phyloP scores from a whole-genome alignment of 2,888 invertebrate genomes.

The Cantharis flavilabris region DNA sequence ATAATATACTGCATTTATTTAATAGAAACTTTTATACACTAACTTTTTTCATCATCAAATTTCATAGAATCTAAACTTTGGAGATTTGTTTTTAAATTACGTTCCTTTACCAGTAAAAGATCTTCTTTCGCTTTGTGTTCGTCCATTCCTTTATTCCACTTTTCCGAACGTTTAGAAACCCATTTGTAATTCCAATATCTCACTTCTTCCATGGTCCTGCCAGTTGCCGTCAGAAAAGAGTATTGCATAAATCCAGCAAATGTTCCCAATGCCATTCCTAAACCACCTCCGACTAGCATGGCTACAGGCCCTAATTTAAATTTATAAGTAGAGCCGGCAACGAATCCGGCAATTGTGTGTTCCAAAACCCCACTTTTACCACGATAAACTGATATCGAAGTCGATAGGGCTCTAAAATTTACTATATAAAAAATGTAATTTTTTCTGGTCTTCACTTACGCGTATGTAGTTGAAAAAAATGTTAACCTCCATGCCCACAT shows the following conservation, averaged over 20 bases:
- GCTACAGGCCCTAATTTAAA: conserved; percentile 70
- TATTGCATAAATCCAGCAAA: conserved; percentile 63
- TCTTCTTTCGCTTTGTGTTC: conserved; percentile 39
- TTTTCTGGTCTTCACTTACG: conserved; percentile 57
- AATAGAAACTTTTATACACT: conserved; percentile 1
- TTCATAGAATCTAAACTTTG: conserved; percentile 7
- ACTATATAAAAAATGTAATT: not conserved
- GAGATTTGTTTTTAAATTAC: conserved; percentile 30
- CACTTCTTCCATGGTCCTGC: conserved; percentile 67
- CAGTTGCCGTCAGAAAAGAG: conserved; percentile 61
- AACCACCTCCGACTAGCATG: conserved; percentile 66
- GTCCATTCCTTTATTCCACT: conserved; percentile 43
- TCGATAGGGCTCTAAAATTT: conserved; percentile 64
- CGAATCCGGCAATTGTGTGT: conserved; percentile 66
- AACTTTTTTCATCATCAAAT: not conserved
- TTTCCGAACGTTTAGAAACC: conserved; percentile 51
- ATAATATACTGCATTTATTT: not conserved
- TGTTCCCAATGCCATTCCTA: conserved; percentile 66
- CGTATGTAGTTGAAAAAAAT: conserved; percentile 69
- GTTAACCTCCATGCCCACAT: conserved; percentile 72
- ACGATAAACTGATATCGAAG: conserved; percentile 68
- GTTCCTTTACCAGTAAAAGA: conserved; percentile 23
- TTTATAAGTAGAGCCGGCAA: conserved; percentile 72
- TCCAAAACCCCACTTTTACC: conserved; percentile 70
- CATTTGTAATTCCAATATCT: conserved; percentile 63